Evolutionary conservation across 2,797 vertebrate genomes (phyloP).

Genomic region (Crenichthys baileyi): DNA sequence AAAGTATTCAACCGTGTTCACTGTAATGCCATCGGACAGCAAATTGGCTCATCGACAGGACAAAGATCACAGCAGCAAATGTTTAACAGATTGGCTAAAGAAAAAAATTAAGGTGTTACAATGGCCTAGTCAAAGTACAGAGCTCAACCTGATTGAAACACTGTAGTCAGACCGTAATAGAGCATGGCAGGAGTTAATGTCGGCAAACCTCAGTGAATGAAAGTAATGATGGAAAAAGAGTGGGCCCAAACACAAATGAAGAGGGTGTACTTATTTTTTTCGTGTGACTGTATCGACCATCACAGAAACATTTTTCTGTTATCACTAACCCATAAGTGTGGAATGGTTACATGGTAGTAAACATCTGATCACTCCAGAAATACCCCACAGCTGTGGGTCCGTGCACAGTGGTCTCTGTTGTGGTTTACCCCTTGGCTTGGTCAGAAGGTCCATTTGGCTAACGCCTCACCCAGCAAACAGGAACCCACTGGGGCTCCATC

Average conservation of each 20-base stretch:
- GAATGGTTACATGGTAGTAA: conserved; percentile 47
- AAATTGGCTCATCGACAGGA: background rate
- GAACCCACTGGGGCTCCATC: conserved; percentile 90
- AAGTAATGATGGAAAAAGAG: no score
- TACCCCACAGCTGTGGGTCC: conserved; percentile 4
- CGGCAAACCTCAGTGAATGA: no score
- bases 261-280: background rate
- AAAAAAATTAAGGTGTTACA: background rate
- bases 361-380: conserved; percentile 11
- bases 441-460: conserved; percentile 52
- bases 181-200: background rate
- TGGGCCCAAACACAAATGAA: background rate
- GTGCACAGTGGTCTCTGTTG: background rate
- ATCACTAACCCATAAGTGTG: conserved; percentile 29
- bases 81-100: no score
- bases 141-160: background rate
- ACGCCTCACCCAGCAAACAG: conserved; percentile 87
- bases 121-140: background rate
- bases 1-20: background rate
- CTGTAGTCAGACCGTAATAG: background rate
- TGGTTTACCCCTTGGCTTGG: background rate
- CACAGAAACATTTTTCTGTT: background rate
- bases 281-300: background rate
- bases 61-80: background rate
- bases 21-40: background rate